Base-by-base conservation (phyloP, 2,113 vertebrate species). In the Glaucidium brasilianum region DNA sequence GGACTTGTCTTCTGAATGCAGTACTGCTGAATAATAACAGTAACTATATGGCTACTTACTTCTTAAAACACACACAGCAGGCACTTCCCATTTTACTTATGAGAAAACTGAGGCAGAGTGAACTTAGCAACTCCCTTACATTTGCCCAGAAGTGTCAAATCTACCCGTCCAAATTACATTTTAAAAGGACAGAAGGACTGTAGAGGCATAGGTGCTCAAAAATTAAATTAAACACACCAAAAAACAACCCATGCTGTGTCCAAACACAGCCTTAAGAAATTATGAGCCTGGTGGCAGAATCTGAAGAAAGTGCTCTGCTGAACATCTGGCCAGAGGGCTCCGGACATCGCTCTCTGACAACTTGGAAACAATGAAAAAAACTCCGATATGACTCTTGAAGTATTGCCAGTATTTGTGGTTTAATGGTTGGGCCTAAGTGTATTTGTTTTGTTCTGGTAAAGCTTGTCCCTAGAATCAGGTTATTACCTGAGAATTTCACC, bases 101-200 rank as follows among this genome's bases (percentile, higher is more conserved):
- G 14, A 85, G 69, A 78, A 73, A 83, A 68, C 16, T 41, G 71
- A 60, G 72, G 39, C 52, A 72, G 69, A 53, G 19, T 22, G 30
- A 85, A 53, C 16, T 69, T 59, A 49, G 32, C 21, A 62, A 37
- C 59, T 89, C 25, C 32, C 15, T 72, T 72, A 25, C 5, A 15
- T 50, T 50, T 81, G 41, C 34, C 29, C 1, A 0, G 29, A 90
- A 85, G n/a, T 19, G 39, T 64, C 62, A 83, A 58, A 83, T 34
- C 60, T 63, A 21, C 10, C 4, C 2, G 2, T 37, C 19, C 0
- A 0, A 35, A 43, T 37, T 53, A 19, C 27, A 53, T 49, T 83
- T 68, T 74, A 69, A 62, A 16, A 10, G 22, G 34, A 6, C 16
- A 78, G n/a, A 78, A 35, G 67, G 50, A 58, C 30, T 29, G 16